Evolutionary conservation across 2,113 vertebrate species (phyloP).

Genomic region (Numenius arquata): DNA sequence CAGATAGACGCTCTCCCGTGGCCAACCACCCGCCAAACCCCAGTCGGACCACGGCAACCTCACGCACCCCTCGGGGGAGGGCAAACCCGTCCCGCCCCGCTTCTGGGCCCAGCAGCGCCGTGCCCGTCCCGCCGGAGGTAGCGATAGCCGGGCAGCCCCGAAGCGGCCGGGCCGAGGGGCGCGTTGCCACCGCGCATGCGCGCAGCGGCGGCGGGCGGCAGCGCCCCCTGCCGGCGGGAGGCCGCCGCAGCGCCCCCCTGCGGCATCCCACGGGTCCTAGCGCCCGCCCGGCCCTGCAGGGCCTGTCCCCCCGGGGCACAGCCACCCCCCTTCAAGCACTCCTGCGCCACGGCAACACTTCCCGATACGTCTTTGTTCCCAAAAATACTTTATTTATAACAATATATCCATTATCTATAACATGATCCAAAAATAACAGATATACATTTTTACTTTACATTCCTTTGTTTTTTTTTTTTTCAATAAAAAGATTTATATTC

Average conservation of each 20-base stretch:
- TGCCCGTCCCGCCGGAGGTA: rapidly evolving
- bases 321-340: neutral
- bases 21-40: too few species aligned
- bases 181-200: neutral
- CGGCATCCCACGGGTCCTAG: neutral
- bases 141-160: rapidly evolving
- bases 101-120: neutral
- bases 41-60: neutral
- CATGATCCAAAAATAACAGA: constrained; percentile 83
- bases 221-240: neutral
- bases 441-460: constrained; percentile 69
- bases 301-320: neutral
- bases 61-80: neutral
- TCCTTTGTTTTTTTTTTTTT: neutral
- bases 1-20: too few species aligned
- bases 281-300: neutral
- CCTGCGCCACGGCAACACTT: neutral
- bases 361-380: neutral
- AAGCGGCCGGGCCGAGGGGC: too few species aligned
- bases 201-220: neutral
- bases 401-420: constrained; percentile 73
- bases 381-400: constrained; percentile 84
- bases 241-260: neutral
- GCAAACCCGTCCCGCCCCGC: too few species aligned
- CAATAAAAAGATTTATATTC: constrained; percentile 71